A percentile compares a stretch with the other conserved stretches of the same genome.
phyloP scores from a whole-genome alignment of 1,140 invertebrate genomes.

The Agrilus planipennis region DNA sequence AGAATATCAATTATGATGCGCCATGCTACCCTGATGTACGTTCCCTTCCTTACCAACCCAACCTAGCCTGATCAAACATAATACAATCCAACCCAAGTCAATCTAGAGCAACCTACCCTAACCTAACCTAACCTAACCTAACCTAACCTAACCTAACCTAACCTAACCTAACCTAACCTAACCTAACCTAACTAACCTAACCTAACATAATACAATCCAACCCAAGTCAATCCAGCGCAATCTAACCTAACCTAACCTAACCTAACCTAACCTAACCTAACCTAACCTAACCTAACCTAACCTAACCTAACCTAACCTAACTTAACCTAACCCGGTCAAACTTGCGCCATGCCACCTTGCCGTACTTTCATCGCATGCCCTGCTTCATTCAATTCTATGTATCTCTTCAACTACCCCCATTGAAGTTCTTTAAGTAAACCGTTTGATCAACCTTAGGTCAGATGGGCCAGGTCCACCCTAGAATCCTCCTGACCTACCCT shows the following conservation, averaged over 20 bases:
- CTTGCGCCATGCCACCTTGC: too few species aligned
- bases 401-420: too few species aligned
- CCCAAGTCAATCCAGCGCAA: constrained; percentile 6
- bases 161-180: constrained; percentile 11
- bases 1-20: too few species aligned
- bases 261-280: constrained; percentile 13
- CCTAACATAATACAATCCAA: constrained; percentile 4
- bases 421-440: too few species aligned
- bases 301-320: constrained; percentile 10
- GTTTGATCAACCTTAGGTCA: too few species aligned
- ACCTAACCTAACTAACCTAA: constrained; percentile 8
- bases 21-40: too few species aligned
- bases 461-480: too few species aligned
- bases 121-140: constrained; percentile 15
- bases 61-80: constrained; percentile 16
- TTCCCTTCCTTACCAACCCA: too few species aligned
- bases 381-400: too few species aligned
- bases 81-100: constrained; percentile 15
- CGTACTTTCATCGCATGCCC: too few species aligned
- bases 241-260: constrained; percentile 20
- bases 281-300: constrained; percentile 17
- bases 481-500: too few species aligned
- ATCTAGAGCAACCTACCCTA: constrained; percentile 13
- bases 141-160: constrained; percentile 9
- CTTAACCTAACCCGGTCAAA: constrained; percentile 10